Evolutionary conservation across 2,113 vertebrate species (phyloP).

Genomic region (Seriola quinqueradiata): DNA sequence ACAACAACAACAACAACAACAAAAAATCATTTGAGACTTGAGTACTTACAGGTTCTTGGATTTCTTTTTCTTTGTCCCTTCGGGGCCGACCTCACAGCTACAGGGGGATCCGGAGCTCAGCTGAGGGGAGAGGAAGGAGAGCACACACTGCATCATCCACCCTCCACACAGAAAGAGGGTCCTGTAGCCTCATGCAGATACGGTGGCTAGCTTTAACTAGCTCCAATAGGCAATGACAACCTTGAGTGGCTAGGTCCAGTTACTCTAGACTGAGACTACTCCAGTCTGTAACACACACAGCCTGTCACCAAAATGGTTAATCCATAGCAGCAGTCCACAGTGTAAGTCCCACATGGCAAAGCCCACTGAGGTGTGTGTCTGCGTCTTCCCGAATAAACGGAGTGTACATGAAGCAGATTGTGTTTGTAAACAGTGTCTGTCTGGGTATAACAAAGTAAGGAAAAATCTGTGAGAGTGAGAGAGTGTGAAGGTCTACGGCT

Average conservation of each 20-base stretch:
- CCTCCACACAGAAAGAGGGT: constrained; percentile 57
- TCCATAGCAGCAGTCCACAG: constrained; percentile 57
- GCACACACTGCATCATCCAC: constrained; percentile 84
- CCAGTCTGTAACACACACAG: constrained; percentile 26
- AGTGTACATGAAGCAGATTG: constrained; percentile 43
- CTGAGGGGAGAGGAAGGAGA: constrained; percentile 85
- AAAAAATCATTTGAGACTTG: not conserved
- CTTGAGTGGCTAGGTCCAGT: constrained; percentile 1
- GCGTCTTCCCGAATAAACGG: constrained; percentile 26
- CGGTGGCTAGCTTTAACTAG: constrained; percentile 6
- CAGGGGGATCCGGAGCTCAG: constrained; percentile 87
- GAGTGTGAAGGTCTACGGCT: constrained; percentile 66
- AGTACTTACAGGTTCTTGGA: constrained; percentile 94
- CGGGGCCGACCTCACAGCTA: constrained; percentile 85
- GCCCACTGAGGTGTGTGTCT: constrained; percentile 27
- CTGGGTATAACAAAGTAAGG: constrained; percentile 35
- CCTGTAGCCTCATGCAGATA: constrained; percentile 49
- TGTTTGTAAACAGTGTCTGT: constrained; percentile 43
- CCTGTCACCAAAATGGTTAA: constrained; percentile 54
- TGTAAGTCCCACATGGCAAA: constrained; percentile 46
- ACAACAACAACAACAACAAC: not conserved
- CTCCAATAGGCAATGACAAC: constrained; percentile 10
- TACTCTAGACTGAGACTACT: constrained; percentile 4
- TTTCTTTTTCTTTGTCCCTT: constrained; percentile 89
- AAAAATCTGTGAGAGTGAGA: constrained; percentile 51